phyloP scores from a whole-genome alignment of 2,113 vertebrate species.

The Myotis davidii region DNA sequence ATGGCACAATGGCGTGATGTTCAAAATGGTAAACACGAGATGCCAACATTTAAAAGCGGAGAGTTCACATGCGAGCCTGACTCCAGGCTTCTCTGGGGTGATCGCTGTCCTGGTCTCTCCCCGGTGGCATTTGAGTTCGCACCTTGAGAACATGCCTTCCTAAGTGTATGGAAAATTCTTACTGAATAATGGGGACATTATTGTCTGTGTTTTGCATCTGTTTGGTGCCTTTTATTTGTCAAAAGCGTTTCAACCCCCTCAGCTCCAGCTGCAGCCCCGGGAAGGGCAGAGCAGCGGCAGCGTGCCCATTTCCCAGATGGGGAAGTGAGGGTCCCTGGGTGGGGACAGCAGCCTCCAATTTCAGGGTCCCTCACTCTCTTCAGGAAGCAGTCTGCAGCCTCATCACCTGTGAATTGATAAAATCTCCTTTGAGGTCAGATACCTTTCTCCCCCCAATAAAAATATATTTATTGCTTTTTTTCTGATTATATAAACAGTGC shows the following conservation, averaged over 20 bases:
- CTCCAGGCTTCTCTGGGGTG: not conserved
- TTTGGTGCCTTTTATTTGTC: not conserved
- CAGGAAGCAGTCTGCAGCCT: not conserved
- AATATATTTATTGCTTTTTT: not conserved
- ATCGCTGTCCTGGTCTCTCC: not conserved
- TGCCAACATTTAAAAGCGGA: not conserved
- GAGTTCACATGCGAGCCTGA: not conserved
- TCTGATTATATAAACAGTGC: not conserved
- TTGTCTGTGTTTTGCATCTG: not conserved
- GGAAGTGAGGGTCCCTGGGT: not conserved
- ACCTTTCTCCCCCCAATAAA: not conserved
- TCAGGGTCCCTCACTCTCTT: not conserved
- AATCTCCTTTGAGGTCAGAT: not conserved
- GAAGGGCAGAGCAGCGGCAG: not conserved
- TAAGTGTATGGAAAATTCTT: not conserved
- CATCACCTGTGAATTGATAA: not conserved
- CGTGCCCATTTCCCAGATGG: not conserved
- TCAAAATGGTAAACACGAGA: not conserved
- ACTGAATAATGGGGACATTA: not conserved
- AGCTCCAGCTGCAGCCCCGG: not conserved
- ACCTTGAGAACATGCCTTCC: not conserved
- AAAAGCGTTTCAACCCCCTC: not conserved
- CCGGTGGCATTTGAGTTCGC: not conserved
- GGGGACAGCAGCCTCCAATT: not conserved
- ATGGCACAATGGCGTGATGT: not conserved